phyloP scores from a whole-genome alignment of 2,888 invertebrate genomes.

The Phyto melanocephala region DNA sequence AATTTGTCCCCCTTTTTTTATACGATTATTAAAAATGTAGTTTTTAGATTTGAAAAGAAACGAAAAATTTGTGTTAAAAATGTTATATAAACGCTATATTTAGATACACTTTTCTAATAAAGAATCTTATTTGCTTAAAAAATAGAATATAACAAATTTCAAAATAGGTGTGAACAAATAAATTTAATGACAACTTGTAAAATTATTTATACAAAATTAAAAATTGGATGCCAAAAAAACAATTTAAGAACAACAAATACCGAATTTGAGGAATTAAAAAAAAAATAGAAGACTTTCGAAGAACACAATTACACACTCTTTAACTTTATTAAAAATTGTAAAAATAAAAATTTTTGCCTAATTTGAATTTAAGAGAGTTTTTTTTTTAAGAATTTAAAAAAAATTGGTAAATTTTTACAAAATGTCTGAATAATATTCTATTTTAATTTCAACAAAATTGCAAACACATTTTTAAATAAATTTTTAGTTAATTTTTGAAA shows the following conservation, averaged over 20 bases:
- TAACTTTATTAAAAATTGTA: too few relatives aligned
- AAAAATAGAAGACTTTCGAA: too few relatives aligned
- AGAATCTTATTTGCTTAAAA: constrained; percentile 29
- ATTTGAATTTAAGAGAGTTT: too few relatives aligned
- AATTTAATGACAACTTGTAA: background rate
- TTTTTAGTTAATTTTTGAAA: too few relatives aligned
- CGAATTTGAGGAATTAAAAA: background rate
- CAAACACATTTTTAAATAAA: too few relatives aligned
- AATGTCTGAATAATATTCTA: too few relatives aligned
- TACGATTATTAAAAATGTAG: constrained; percentile 17
- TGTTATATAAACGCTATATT: constrained; percentile 55
- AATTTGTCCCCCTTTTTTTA: constrained; percentile 1
- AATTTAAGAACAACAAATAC: background rate
- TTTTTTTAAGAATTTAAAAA: too few relatives aligned
- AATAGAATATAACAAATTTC: constrained; percentile 18
- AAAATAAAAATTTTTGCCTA: too few relatives aligned
- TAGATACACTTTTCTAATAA: constrained; percentile 58
- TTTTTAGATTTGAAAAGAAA: background rate
- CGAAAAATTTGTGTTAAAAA: constrained; percentile 33
- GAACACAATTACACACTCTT: too few relatives aligned
- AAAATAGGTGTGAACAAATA: background rate
- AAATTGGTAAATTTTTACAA: too few relatives aligned
- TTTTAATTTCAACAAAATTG: too few relatives aligned
- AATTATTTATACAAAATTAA: constrained; percentile 6
- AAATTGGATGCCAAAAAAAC: constrained; percentile 27